These are phyloP conservation scores for Myanophis thanlyinensis DNA, from an alignment of 2,113 vertebrate genomes.

Conservation along the genomic window DNA sequence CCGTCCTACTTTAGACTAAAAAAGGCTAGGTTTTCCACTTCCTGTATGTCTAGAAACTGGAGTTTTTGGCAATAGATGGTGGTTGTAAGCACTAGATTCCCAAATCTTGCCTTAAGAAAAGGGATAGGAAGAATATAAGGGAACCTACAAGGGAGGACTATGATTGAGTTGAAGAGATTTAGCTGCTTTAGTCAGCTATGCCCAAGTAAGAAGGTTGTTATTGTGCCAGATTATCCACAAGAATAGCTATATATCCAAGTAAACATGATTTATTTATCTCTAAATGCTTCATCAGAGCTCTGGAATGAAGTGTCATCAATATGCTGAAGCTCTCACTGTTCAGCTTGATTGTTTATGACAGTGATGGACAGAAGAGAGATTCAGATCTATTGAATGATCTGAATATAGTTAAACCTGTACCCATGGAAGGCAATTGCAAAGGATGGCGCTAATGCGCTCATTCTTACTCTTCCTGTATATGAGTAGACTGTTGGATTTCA, in stretches of 20 bases:
- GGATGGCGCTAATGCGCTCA: neutral
- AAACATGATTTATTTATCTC: neutral
- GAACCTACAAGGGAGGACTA: neutral
- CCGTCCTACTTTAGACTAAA: neutral
- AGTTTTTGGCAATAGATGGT: neutral
- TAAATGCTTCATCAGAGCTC: neutral
- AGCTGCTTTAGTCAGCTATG: neutral
- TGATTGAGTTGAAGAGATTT: neutral
- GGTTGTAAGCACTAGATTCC: neutral
- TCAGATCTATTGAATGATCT: neutral
- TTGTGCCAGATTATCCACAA: neutral
- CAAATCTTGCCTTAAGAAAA: neutral
- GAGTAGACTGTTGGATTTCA: neutral
- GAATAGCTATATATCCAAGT: neutral
- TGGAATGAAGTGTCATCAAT: neutral
- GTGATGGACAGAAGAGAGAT: neutral
- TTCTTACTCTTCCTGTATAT: neutral
- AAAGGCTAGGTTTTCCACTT: neutral
- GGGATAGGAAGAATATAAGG: neutral
- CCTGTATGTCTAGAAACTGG: neutral
- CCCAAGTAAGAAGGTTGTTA: neutral
- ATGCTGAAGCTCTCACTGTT: neutral
- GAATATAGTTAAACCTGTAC: neutral
- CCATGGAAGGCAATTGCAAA: neutral
- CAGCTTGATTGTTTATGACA: neutral